phyloP scores from a whole-genome alignment of 1,140 invertebrate genomes.

The Dendrolimus punctatus region DNA sequence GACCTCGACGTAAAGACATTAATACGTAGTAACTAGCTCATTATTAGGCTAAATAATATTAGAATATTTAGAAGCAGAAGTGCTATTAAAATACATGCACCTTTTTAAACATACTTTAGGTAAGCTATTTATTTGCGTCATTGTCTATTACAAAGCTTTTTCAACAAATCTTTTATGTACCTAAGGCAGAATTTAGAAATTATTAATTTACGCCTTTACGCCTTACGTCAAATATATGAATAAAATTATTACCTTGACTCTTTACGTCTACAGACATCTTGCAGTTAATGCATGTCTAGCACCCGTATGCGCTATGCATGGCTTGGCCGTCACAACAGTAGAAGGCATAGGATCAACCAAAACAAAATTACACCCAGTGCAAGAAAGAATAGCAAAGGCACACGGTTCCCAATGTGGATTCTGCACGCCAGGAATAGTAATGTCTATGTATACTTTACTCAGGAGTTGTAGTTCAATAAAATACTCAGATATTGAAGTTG shows the following conservation, averaged over 20 bases:
- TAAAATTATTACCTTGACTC: slow-evolving; percentile 7
- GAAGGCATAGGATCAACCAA: slow-evolving; percentile 88
- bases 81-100: no score
- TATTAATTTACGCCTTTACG: no score
- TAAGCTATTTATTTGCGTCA: no score
- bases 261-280: slow-evolving; percentile 80
- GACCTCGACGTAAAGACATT: no score
- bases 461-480: slow-evolving; percentile 74
- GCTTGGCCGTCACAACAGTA: slow-evolving; percentile 89
- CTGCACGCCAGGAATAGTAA: slow-evolving; percentile 93
- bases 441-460: slow-evolving; percentile 93
- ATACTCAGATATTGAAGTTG: slow-evolving; percentile 82
- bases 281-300: slow-evolving; percentile 92
- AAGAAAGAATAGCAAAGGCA: slow-evolving; percentile 89
- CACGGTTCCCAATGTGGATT: slow-evolving; percentile 95
- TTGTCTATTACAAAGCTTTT: no score
- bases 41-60: no score
- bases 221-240: no score
- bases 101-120: no score
- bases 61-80: no score
- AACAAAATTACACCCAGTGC: slow-evolving; percentile 84
- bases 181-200: no score
- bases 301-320: slow-evolving; percentile 89
- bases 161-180: no score
- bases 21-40: no score